phyloP scores from a whole-genome alignment of 2,113 vertebrate genomes.

The Myiagra hebetior region DNA sequence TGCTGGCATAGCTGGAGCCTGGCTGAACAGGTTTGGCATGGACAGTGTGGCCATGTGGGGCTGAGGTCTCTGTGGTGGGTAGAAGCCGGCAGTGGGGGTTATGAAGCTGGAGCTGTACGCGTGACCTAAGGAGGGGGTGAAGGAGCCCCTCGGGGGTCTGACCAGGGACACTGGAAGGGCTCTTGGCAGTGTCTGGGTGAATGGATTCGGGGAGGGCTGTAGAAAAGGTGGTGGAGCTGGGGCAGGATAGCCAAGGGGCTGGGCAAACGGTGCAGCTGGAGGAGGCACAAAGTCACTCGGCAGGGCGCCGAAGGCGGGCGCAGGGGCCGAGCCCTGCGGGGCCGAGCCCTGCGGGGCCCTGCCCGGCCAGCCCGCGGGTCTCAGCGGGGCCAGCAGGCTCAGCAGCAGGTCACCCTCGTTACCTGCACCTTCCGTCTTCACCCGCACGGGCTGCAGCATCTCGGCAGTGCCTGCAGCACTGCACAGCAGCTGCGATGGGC shows the following conservation, averaged over 20 bases:
- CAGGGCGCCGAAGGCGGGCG: not conserved
- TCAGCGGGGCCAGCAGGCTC: constrained; percentile 88
- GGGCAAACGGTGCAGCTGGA: constrained; percentile 48
- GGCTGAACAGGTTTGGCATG: constrained; percentile 81
- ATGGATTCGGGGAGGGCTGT: constrained; percentile 83
- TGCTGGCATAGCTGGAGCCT: constrained; percentile 68
- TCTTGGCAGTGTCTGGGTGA: constrained; percentile 70
- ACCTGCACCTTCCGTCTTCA: constrained; percentile 18
- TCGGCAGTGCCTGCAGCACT: constrained; percentile 37
- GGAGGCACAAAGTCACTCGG: constrained; percentile 42
- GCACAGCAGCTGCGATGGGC: not conserved
- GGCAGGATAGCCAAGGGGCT: constrained; percentile 70
- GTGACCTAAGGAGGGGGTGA: constrained; percentile 74
- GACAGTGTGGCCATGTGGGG: constrained; percentile 73
- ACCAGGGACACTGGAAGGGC: constrained; percentile 65
- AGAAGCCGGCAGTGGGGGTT: constrained; percentile 69
- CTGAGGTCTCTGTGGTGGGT: constrained; percentile 68
- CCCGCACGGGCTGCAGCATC: constrained; percentile 73
- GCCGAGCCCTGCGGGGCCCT: not conserved
- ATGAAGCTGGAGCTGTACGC: constrained; percentile 77
- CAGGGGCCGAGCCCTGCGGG: not conserved
- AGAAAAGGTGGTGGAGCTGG: constrained; percentile 62
- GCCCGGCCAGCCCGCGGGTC: constrained; percentile 41
- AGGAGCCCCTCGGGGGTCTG: constrained; percentile 70
- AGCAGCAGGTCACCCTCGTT: constrained; percentile 77